These are phyloP conservation scores for Cichladusa arquata DNA, from an alignment of 2,113 vertebrate species.

Conservation along the genomic window DNA sequence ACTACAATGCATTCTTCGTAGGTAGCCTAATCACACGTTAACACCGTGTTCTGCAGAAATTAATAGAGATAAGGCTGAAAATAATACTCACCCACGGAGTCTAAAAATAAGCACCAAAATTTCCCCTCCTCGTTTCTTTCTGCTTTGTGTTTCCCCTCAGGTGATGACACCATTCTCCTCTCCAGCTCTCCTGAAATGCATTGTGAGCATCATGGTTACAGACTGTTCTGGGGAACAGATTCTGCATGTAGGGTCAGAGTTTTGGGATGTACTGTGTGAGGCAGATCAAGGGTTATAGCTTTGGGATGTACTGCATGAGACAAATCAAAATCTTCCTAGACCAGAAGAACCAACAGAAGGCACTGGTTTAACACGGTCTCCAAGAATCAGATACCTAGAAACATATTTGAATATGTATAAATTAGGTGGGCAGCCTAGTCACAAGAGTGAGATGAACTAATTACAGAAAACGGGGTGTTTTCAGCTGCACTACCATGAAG, in stretches of 20 bases:
- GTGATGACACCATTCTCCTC: constrained; percentile 47
- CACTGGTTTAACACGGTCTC: not conserved
- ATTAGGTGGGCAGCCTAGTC: not conserved
- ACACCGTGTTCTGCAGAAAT: constrained; percentile 42
- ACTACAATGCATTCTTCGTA: not conserved
- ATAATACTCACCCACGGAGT: constrained; percentile 59
- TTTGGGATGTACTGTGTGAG: not conserved
- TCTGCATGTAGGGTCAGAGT: not conserved
- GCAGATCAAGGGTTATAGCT: not conserved
- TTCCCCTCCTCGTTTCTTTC: constrained; percentile 62
- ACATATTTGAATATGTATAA: not conserved
- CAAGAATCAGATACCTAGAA: not conserved
- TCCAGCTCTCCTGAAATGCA: constrained; percentile 27
- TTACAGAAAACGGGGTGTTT: not conserved
- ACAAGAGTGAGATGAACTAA: not conserved
- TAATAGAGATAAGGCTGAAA: constrained; percentile 48
- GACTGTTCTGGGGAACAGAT: not conserved
- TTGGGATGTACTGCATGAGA: not conserved
- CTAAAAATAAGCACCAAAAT: constrained; percentile 67
- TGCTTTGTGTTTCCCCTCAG: constrained; percentile 56
- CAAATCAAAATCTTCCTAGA: not conserved
- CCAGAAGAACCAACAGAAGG: not conserved
- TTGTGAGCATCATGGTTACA: not conserved
- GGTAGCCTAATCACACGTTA: constrained; percentile 17
- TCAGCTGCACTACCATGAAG: not conserved